Percentiles rank a stretch among this genome's conserved stretches.
Evolutionary conservation across 2,888 invertebrate genomes (phyloP).

Genomic region (Thereva unica): DNA sequence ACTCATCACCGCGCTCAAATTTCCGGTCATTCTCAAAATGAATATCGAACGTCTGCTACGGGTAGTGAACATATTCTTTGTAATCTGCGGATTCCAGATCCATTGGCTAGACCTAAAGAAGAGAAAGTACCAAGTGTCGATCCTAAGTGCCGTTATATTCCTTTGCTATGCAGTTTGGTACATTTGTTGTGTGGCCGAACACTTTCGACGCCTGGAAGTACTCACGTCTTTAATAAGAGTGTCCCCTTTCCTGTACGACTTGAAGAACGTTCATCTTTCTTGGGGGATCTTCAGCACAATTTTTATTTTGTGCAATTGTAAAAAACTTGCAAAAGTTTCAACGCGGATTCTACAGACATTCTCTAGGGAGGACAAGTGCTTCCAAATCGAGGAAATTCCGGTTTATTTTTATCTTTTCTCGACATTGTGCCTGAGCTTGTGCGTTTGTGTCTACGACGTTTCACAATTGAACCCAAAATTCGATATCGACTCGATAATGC

Average conservation of each 20-base stretch:
- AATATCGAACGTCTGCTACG: conserved; percentile 46
- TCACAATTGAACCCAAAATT: neutral
- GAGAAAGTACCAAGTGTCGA: conserved; percentile 43
- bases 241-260: conserved; percentile 34
- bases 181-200: conserved; percentile 27
- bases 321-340: conserved; percentile 27
- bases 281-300: conserved; percentile 28
- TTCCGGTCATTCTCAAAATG: conserved; percentile 41
- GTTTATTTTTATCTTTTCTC: conserved; percentile 12
- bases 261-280: conserved; percentile 31
- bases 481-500: neutral
- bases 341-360: neutral
- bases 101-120: conserved; percentile 44
- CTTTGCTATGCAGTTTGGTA: conserved; percentile 44
- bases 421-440: neutral
- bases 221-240: neutral
- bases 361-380: neutral
- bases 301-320: conserved; percentile 20
- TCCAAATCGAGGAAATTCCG: neutral
- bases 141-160: conserved; percentile 44
- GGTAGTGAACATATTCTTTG: conserved; percentile 44
- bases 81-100: conserved; percentile 46
- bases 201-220: conserved; percentile 4
- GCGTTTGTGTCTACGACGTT: conserved; percentile 5
- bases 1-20: neutral